Conservation (phyloP, 2,113 vertebrate genomes). For the Aegithalos caudatus region DNA sequence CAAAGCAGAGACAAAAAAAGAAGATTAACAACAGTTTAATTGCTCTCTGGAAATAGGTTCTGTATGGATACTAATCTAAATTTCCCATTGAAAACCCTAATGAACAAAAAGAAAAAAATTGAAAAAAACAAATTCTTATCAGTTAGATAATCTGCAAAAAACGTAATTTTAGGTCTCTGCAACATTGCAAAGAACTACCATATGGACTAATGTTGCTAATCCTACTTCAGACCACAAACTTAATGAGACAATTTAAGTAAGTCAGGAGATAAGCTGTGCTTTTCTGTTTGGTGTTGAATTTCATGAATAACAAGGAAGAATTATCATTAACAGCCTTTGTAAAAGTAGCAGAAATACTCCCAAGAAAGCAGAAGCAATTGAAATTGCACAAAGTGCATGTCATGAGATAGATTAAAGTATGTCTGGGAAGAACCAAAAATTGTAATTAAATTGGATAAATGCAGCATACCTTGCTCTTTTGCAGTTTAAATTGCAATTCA, state of each 20-base stretch:
- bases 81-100: neutral
- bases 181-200: neutral
- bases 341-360: neutral
- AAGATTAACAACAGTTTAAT: neutral
- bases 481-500: neutral
- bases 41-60: neutral
- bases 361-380: neutral
- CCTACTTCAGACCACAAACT: neutral
- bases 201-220: slow-evolving; percentile 11
- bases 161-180: neutral
- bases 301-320: slow-evolving; percentile 25
- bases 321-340: neutral
- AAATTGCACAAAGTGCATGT: neutral
- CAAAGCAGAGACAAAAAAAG: neutral
- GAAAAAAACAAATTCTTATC: neutral
- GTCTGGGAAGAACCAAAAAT: neutral
- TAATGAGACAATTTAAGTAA: slow-evolving; percentile 34
- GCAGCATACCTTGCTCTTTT: neutral
- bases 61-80: neutral
- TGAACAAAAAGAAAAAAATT: neutral
- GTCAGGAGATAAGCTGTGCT: neutral
- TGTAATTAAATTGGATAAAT: neutral
- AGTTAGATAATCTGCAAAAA: neutral
- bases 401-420: neutral
- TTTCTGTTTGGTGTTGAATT: neutral